Percentiles rank a stretch among this genome's conserved stretches.
Conservation (phyloP, 2,797 vertebrate species). For the Acrocephalus scirpaceus region DNA sequence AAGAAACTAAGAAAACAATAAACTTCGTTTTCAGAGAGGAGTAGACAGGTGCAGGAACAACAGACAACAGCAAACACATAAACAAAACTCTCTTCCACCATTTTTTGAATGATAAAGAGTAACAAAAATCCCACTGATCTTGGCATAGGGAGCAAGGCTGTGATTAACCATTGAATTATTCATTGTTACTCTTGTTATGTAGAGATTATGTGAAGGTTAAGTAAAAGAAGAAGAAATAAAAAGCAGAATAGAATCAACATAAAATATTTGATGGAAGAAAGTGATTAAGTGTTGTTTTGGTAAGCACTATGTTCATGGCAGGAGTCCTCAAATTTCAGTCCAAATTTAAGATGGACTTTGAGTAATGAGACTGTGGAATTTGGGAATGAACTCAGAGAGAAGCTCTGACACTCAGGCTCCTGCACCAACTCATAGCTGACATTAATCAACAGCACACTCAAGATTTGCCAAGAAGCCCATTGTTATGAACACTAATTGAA, state of each 20-base stretch:
- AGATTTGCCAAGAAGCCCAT: not conserved
- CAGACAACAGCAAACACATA: not conserved
- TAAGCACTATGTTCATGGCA: not conserved
- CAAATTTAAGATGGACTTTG: not conserved
- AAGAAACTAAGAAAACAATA: not conserved
- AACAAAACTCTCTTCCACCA: not conserved
- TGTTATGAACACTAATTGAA: not conserved
- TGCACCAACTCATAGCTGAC: not conserved
- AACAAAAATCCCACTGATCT: not conserved
- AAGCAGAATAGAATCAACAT: not conserved
- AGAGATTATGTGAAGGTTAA: not conserved
- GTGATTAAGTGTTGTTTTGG: not conserved
- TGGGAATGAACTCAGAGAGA: not conserved
- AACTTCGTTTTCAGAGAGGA: not conserved
- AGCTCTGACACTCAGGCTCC: not conserved
- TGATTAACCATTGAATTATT: not conserved
- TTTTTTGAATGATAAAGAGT: not conserved
- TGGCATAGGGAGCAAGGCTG: not conserved
- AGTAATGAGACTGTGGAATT: not conserved
- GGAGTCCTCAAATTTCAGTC: not conserved
- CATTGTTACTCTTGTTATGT: not conserved
- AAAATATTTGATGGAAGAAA: not conserved
- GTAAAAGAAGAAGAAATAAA: not conserved
- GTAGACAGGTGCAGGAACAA: conserved; percentile 23
- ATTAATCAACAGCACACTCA: not conserved